phyloP scores from a whole-genome alignment of 2,888 invertebrate species.

The Teleiodes luculella region DNA sequence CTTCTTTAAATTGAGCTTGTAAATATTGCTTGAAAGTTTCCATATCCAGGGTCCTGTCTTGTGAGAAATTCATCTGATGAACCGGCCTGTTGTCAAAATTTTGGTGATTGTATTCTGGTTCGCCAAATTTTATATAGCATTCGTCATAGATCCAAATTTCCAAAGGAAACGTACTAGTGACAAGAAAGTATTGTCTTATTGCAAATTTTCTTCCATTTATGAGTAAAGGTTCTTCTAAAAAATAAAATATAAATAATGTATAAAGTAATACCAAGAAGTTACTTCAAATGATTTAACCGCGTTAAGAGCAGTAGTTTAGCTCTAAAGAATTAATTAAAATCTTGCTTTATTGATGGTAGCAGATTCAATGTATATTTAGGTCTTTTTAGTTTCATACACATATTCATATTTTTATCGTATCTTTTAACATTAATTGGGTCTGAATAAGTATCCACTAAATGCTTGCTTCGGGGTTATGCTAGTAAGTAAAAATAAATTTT shows the following conservation, averaged over 20 bases:
- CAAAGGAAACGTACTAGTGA: conserved; percentile 86
- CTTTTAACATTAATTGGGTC: too few relatives aligned
- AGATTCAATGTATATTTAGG: too few relatives aligned
- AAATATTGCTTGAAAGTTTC: conserved; percentile 83
- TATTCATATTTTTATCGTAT: too few relatives aligned
- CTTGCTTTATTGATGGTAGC: too few relatives aligned
- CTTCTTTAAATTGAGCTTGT: conserved; percentile 72
- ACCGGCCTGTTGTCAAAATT: conserved; percentile 91
- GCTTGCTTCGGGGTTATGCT: too few relatives aligned
- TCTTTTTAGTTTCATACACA: too few relatives aligned
- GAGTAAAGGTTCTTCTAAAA: conserved; percentile 87
- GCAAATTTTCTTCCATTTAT: conserved; percentile 94
- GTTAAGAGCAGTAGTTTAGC: too few relatives aligned
- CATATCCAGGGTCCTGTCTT: conserved; percentile 91
- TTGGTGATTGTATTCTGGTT: conserved; percentile 86
- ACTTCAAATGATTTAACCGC: too few relatives aligned
- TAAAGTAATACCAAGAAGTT: not conserved
- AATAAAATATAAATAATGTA: conserved; percentile 8
- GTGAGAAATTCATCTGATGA: conserved; percentile 89
- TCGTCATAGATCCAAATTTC: conserved; percentile 92
- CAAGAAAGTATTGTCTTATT: conserved; percentile 92
- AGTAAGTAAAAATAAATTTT: too few relatives aligned
- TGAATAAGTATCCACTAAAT: too few relatives aligned
- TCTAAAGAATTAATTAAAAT: too few relatives aligned
- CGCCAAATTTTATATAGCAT: conserved; percentile 92